phyloP scores from a whole-genome alignment of 2,888 invertebrate species.

The Phorcus lineatus region DNA sequence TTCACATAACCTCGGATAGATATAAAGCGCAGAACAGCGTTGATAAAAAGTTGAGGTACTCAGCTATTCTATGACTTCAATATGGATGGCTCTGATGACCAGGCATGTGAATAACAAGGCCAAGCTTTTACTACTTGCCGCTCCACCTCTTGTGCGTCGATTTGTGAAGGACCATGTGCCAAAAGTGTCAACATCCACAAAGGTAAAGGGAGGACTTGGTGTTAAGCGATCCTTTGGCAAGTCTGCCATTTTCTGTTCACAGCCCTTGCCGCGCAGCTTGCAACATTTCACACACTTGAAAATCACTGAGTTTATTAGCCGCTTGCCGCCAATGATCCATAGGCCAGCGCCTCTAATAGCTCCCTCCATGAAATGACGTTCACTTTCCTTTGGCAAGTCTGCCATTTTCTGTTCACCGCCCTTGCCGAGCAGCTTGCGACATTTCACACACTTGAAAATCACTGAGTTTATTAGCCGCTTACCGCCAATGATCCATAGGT shows the following conservation, averaged over 20 bases:
- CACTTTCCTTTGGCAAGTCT: not conserved
- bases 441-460: conserved; percentile 1
- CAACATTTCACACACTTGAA: conserved; percentile 12
- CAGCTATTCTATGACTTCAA: not conserved
- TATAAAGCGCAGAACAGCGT: not conserved
- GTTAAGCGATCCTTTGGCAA: not conserved
- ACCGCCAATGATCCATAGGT: conserved; percentile 11
- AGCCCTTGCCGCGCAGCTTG: not conserved
- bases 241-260: not conserved
- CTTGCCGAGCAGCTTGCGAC: not conserved
- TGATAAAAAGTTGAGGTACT: not conserved
- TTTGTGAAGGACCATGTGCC: not conserved
- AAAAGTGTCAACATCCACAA: not conserved
- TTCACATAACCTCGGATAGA: not conserved
- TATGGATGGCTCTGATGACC: not conserved
- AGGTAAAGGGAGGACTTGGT: not conserved
- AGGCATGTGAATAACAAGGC: not conserved
- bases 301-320: not conserved
- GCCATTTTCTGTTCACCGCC: not conserved
- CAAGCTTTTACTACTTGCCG: not conserved
- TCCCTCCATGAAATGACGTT: no score
- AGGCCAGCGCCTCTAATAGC: not conserved
- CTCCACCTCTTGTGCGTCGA: not conserved
- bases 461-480: conserved; percentile 9
- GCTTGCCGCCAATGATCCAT: conserved; percentile 20